phyloP scores from a whole-genome alignment of 2,888 invertebrate genomes.

The Gymnosoma rotundatum region DNA sequence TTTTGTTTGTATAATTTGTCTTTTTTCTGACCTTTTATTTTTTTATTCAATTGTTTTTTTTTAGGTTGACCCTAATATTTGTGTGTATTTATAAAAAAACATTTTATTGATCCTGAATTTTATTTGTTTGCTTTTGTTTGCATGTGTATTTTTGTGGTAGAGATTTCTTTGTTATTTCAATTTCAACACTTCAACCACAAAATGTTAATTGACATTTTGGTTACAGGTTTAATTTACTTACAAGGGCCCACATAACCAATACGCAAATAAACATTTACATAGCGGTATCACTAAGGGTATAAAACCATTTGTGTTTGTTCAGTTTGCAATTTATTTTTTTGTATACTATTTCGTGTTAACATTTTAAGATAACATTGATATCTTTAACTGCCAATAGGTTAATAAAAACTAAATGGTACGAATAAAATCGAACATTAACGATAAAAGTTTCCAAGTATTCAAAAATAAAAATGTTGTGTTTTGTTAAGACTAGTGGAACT shows the following conservation, averaged over 20 bases:
- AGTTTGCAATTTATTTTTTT: not conserved
- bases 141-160: not conserved
- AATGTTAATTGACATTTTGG: constrained; percentile 67
- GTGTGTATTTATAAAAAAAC: not conserved
- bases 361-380: not conserved
- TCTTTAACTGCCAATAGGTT: not conserved
- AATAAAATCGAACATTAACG: not conserved
- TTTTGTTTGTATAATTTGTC: no score
- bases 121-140: not conserved
- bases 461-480: no score
- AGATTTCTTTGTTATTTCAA: constrained; percentile 18
- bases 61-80: not conserved
- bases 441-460: not conserved
- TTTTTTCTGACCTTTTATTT: no score
- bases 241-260: constrained; percentile 5
- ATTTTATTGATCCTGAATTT: constrained; percentile 1
- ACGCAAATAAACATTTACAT: constrained; percentile 16
- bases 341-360: not conserved
- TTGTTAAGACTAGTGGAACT: no score
- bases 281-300: constrained; percentile 19
- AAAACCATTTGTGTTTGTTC: constrained; percentile 11
- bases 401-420: constrained; percentile 16
- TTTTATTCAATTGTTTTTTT: not conserved
- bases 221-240: constrained; percentile 48
- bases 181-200: constrained; percentile 62